Base-by-base conservation (phyloP, 2,797 vertebrate genomes). In the Enteromius argenteus region DNA sequence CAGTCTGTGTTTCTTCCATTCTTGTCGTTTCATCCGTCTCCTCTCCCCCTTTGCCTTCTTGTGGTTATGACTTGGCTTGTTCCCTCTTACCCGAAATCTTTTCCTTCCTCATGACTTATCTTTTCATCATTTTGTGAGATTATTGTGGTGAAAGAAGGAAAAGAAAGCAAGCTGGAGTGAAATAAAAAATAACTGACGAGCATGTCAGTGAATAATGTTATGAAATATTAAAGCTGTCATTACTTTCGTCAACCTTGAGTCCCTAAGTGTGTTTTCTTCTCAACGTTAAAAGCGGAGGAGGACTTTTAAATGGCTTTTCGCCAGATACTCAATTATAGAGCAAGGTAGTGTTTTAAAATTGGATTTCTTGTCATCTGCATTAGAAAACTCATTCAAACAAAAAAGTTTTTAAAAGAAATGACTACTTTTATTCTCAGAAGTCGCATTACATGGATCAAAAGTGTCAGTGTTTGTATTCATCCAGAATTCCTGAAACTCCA, bases 201-300 rank as follows among this genome's bases (percentile, higher is more conserved):
- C 89, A 90, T 91, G 90, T 91, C 89, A 88, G 85, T 90, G 90
- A 91, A 90, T 88, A 86, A 89, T 92, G 91, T 91, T 89, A 93
- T 91, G 90, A 88, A 87, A 92, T 93, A 94, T 91, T 94, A 93
- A 93, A 92, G 69, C 23, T 4, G 69, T 80, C 64, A 80, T 86
- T 87, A 69, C 74, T 85, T 85, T 76, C 72, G 64, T 81, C 79
- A 81, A 42, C 37, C 37, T 67, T 0, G 21, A 27, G 44, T 75
- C 14, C 19, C 21, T 51, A 62, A 30, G 60, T 39, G 71, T 44
- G 51, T 80, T 51, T 83, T 76, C 39, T 75, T 67, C 72, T 67
- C 8, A 21, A 42, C 32, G 30, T 53, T 67, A 56, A 30, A 42
- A 53, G 60, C 56, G 23, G 27, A 44, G 17, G 37, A 77, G 21